These are phyloP conservation scores for Eciton burchellii DNA, from an alignment of 1,140 invertebrate genomes.

Conservation along the genomic window DNA sequence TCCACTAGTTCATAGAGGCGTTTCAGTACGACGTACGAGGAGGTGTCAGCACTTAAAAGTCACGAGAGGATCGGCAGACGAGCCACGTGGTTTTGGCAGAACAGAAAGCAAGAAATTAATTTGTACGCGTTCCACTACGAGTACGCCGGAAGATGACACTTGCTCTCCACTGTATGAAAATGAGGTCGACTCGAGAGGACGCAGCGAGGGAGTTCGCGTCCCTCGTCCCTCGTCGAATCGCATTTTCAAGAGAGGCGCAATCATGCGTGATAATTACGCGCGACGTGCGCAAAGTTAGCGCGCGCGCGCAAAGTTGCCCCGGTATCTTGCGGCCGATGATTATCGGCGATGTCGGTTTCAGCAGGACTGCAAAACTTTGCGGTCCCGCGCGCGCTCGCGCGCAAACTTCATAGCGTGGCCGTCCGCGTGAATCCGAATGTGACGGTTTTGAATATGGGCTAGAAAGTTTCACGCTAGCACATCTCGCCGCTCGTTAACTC, in stretches of 20 bases:
- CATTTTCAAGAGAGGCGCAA: slow-evolving; percentile 1
- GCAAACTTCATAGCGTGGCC: slow-evolving; percentile 38
- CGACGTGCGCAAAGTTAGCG: not conserved
- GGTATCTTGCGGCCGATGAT: slow-evolving; percentile 17
- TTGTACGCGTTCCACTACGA: no score
- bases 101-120: no score
- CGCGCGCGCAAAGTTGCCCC: slow-evolving; percentile 24
- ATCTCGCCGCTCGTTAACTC: slow-evolving; percentile 40
- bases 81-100: no score
- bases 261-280: not conserved
- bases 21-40: no score
- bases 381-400: not conserved
- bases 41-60: no score
- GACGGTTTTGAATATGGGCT: slow-evolving; percentile 53
- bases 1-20: no score
- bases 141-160: not conserved
- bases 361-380: slow-evolving; percentile 37
- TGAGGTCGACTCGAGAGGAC: not conserved
- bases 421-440: slow-evolving; percentile 56
- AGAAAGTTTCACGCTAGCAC: slow-evolving; percentile 44
- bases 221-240: not conserved
- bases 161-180: slow-evolving; percentile 1
- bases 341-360: slow-evolving; percentile 33
- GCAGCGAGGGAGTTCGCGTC: slow-evolving; percentile 31
- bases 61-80: no score